phyloP scores from a whole-genome alignment of 2,888 invertebrate species.

The Augochlorella aurata region DNA sequence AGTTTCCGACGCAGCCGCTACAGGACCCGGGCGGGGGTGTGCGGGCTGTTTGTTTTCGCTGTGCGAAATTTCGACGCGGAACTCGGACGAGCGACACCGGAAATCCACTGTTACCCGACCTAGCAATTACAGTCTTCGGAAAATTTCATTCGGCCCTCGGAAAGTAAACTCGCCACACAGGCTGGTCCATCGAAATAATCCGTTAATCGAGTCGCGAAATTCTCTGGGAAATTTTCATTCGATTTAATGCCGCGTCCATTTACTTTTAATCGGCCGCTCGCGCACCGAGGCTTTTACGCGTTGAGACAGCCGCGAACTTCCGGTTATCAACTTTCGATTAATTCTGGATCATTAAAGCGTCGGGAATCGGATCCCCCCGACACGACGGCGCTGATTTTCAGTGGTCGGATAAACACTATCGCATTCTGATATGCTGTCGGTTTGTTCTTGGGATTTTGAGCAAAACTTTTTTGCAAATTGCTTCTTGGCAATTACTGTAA shows the following conservation, averaged over 20 bases:
- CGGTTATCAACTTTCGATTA: not conserved
- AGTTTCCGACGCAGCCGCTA: not conserved
- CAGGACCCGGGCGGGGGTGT: not conserved
- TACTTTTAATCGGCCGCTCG: not conserved
- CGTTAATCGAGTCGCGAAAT: constrained; percentile 13
- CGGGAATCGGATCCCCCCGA: too few species aligned
- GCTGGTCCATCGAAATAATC: constrained; percentile 6
- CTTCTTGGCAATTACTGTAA: too few species aligned
- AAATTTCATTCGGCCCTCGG: constrained; percentile 11
- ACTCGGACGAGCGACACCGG: not conserved
- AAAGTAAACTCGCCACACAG: not conserved
- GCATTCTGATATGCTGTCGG: too few species aligned
- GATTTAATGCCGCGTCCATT: not conserved
- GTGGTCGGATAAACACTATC: too few species aligned
- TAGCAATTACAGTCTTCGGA: constrained; percentile 10
- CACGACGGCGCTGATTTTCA: too few species aligned
- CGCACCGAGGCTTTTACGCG: not conserved
- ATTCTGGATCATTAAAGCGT: too few species aligned
- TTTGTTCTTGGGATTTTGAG: too few species aligned
- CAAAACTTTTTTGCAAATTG: too few species aligned
- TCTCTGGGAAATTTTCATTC: not conserved
- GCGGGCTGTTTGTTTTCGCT: not conserved
- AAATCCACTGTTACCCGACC: not conserved
- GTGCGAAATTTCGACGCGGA: not conserved
- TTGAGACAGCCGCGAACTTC: not conserved